phyloP scores from a whole-genome alignment of 2,113 vertebrate species.

The Dendrocopos noguchii region DNA sequence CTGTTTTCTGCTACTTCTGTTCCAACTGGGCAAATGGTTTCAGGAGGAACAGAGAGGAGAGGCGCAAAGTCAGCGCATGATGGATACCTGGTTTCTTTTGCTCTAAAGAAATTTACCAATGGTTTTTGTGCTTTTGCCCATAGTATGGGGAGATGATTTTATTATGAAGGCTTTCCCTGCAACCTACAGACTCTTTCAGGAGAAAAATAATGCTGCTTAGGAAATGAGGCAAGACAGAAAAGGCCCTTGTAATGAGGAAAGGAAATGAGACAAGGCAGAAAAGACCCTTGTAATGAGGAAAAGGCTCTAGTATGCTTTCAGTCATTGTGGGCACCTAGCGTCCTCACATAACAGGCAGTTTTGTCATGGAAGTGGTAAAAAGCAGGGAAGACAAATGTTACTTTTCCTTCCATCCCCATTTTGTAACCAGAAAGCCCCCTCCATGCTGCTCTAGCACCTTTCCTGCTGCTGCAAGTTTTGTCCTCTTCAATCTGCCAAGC shows the following conservation, averaged over 20 bases:
- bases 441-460: background rate
- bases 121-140: background rate
- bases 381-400: background rate
- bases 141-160: background rate
- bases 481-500: background rate
- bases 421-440: background rate
- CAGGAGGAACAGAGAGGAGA: background rate
- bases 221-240: background rate
- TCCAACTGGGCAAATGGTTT: background rate
- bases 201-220: background rate
- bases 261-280: background rate
- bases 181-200: background rate
- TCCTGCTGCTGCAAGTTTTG: background rate
- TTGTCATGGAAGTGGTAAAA: background rate
- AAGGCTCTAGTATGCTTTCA: background rate
- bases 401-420: background rate
- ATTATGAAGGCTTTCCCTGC: background rate
- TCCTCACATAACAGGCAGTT: background rate
- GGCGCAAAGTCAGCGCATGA: background rate
- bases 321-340: background rate
- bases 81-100: background rate
- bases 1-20: background rate
- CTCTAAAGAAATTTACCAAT: accelerated
- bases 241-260: background rate
- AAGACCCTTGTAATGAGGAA: background rate